phyloP scores from a whole-genome alignment of 2,113 vertebrate genomes.

The Gadus chalcogrammus region DNA sequence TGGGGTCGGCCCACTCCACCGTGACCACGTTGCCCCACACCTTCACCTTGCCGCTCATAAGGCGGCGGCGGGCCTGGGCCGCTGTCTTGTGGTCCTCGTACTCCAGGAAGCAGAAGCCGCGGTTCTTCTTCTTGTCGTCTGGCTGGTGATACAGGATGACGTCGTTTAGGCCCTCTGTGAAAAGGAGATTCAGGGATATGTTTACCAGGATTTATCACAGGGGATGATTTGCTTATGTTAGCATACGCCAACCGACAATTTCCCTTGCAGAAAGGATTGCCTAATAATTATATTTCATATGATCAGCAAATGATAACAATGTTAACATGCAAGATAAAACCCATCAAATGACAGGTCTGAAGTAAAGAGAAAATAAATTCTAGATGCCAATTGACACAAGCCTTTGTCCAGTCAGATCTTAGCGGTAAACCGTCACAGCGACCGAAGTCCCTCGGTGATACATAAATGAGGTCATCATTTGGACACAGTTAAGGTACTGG shows the following conservation, averaged over 20 bases:
- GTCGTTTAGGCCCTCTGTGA: conserved; percentile 95
- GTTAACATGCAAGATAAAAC: not conserved
- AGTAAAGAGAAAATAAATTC: not conserved
- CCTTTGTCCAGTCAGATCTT: conserved; percentile 63
- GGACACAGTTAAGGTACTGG: conserved; percentile 29
- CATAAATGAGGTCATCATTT: conserved; percentile 51
- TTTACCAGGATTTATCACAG: not conserved
- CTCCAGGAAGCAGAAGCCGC: conserved; percentile 98
- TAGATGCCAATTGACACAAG: not conserved
- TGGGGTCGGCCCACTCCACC: conserved; percentile 98
- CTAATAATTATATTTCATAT: not conserved
- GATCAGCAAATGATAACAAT: not conserved
- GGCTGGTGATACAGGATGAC: conserved; percentile 99
- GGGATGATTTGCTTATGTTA: not conserved
- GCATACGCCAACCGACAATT: not conserved
- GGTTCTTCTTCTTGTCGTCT: conserved; percentile 98
- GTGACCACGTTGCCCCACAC: conserved; percentile 99
- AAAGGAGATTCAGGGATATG: conserved; percentile 4
- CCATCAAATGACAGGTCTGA: not conserved
- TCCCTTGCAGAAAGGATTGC: not conserved
- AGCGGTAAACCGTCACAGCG: conserved; percentile 63
- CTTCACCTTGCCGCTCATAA: conserved; percentile 99
- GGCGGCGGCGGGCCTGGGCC: conserved; percentile 92
- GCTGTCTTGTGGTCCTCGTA: conserved; percentile 99
- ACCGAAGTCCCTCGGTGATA: conserved; percentile 53